A percentile compares a stretch with the other conserved stretches of the same genome.
phyloP scores from a whole-genome alignment of 2,888 invertebrate species.

The Drepanosiphum platanoidis region DNA sequence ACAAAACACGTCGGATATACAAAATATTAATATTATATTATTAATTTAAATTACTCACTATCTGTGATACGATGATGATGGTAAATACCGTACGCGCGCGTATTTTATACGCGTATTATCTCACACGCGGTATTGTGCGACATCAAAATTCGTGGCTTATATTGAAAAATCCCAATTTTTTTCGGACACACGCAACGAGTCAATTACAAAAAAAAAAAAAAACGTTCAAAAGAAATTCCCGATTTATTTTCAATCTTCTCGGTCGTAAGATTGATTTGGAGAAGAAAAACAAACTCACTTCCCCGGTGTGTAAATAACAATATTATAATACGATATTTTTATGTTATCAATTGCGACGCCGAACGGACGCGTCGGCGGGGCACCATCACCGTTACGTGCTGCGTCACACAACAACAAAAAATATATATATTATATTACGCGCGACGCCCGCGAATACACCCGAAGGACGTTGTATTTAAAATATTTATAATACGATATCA shows the following conservation, averaged over 20 bases:
- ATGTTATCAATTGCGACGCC: not conserved
- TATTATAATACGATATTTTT: not conserved
- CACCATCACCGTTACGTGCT: not conserved
- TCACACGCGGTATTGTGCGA: conserved; percentile 23
- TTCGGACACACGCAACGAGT: conserved; percentile 48
- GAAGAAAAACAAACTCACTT: not conserved
- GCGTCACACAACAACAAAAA: not conserved
- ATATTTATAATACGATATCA: not conserved
- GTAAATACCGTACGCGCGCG: not conserved
- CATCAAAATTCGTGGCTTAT: conserved; percentile 45
- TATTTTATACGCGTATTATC: conserved; percentile 27
- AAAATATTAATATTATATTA: conserved; percentile 3
- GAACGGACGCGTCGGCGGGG: not conserved
- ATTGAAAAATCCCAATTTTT: conserved; percentile 2
- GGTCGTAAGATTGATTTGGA: not conserved
- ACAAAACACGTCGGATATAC: not conserved
- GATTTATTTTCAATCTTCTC: conserved; percentile 39
- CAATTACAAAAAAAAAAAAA: too few relatives aligned
- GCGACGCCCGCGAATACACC: not conserved
- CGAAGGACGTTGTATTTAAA: not conserved
- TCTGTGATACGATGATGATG: conserved; percentile 56
- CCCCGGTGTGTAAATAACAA: not conserved
- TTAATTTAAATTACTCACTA: conserved; percentile 17
- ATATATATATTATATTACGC: too few relatives aligned
- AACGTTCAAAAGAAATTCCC: conserved; percentile 50